phyloP scores from a whole-genome alignment of 2,797 vertebrate genomes.

The Momotus momota region DNA sequence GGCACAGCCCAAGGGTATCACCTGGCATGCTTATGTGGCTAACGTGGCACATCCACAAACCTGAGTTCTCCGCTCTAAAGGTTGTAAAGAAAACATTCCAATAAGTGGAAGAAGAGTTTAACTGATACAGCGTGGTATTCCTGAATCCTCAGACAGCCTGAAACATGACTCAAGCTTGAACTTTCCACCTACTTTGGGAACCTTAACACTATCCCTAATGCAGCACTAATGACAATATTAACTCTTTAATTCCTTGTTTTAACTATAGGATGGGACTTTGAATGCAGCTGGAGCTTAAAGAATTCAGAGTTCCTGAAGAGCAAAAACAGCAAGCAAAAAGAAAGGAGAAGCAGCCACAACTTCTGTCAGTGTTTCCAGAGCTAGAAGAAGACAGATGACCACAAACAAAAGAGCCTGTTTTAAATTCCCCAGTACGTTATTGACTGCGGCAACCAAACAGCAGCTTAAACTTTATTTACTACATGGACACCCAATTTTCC shows the following conservation, averaged over 20 bases:
- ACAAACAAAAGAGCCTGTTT: background rate
- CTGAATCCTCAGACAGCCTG: background rate
- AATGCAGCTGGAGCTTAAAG: background rate
- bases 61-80: background rate
- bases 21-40: slow-evolving; percentile 9
- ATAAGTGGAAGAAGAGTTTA: background rate
- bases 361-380: background rate
- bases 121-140: background rate
- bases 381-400: background rate
- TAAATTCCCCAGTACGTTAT: background rate
- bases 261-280: background rate
- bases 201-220: background rate
- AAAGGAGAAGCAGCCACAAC: background rate
- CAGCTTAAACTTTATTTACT: background rate
- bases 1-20: slow-evolving; percentile 40
- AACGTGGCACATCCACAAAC: slow-evolving; percentile 21
- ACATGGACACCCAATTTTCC: background rate
- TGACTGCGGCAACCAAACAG: background rate
- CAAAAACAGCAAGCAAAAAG: background rate
- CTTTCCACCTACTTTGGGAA: background rate
- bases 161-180: background rate
- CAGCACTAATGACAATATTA: background rate
- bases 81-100: slow-evolving; percentile 43
- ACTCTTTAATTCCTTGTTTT: background rate
- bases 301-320: slow-evolving; percentile 2